A percentile compares a stretch with the other conserved stretches of the same genome.
These are phyloP conservation scores for Clarias fuscus DNA, from an alignment of 2,797 vertebrate species.

Conservation along the genomic window DNA sequence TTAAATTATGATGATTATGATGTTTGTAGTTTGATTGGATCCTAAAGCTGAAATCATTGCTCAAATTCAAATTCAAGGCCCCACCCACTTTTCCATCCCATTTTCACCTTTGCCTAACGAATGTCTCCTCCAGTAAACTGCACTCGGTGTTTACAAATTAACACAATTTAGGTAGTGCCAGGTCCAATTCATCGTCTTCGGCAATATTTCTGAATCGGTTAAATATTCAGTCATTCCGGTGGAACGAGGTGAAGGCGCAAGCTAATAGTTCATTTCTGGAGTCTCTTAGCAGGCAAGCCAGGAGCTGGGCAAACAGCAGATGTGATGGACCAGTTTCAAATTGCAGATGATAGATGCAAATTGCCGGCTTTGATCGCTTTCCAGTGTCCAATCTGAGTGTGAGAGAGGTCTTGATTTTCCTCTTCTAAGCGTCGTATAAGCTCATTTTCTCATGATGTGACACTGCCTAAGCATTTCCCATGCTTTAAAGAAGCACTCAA, in stretches of 20 bases:
- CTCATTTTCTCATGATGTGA: conserved; percentile 42
- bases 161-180: conserved; percentile 75
- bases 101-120: conserved; percentile 53
- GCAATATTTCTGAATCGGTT: conserved; percentile 64
- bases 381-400: conserved; percentile 58
- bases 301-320: conserved; percentile 54
- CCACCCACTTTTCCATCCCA: conserved; percentile 22
- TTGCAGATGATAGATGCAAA: conserved; percentile 67
- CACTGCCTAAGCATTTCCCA: conserved; percentile 35
- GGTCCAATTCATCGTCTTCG: conserved; percentile 66
- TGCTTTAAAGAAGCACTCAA: conserved; percentile 33
- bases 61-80: background rate
- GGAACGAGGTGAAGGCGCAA: conserved; percentile 46
- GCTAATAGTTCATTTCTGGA: conserved; percentile 66
- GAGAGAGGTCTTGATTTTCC: conserved; percentile 60
- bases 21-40: background rate
- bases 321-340: conserved; percentile 65
- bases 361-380: conserved; percentile 65
- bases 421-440: conserved; percentile 42
- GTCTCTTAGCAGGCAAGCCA: conserved; percentile 59
- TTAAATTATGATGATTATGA: background rate
- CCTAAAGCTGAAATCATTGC: background rate
- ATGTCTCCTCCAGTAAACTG: conserved; percentile 56
- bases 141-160: conserved; percentile 65
- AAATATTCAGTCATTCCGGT: conserved; percentile 62